Conservation (phyloP, 2,888 invertebrate genomes). For the Lymantria monacha region DNA sequence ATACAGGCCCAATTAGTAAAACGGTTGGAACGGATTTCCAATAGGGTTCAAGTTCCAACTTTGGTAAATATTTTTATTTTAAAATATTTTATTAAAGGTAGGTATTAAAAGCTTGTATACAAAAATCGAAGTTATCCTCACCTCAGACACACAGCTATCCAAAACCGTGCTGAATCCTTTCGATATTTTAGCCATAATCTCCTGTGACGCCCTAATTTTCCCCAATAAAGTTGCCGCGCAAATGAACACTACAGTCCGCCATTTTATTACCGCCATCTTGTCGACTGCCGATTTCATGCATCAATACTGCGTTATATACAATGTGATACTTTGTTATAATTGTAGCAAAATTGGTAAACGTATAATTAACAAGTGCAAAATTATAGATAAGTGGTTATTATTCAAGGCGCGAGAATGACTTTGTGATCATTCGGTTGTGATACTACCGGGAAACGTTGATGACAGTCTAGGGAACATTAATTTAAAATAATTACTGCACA, state of each 20-base stretch:
- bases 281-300: constrained; percentile 1
- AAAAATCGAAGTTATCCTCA: not conserved
- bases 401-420: not conserved
- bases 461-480: not conserved
- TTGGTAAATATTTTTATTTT: too few relatives aligned
- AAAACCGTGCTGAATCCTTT: constrained; percentile 50
- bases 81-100: too few relatives aligned
- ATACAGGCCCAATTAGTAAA: too few relatives aligned
- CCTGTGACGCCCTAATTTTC: constrained; percentile 41
- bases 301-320: constrained; percentile 1
- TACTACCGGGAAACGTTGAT: not conserved
- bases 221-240: constrained; percentile 7
- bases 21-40: too few relatives aligned
- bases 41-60: too few relatives aligned
- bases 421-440: not conserved
- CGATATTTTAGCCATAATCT: constrained; percentile 57
- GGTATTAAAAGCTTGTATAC: too few relatives aligned
- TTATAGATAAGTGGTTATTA: not conserved
- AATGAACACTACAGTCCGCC: constrained; percentile 28
- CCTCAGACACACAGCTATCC: constrained; percentile 52
- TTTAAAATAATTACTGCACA: not conserved
- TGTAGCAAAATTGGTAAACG: constrained; percentile 5
- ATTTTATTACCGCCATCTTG: constrained; percentile 36
- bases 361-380: constrained; percentile 7
- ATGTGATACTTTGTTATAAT: constrained; percentile 7